Conservation (phyloP, 2,113 vertebrate species). For the Zosterops japonicus region DNA sequence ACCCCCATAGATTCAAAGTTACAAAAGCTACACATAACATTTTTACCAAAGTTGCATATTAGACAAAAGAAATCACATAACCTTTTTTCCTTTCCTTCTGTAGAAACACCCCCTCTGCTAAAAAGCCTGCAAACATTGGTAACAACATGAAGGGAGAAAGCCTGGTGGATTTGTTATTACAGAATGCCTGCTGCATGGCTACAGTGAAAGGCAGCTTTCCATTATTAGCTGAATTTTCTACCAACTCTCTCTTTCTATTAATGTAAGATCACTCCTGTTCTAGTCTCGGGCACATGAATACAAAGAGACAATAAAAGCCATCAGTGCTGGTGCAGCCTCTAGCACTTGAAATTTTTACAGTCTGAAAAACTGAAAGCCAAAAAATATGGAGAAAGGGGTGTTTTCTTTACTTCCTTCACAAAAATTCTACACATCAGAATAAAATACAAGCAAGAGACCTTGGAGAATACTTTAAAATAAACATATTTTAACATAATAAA, state of each 20-base stretch:
- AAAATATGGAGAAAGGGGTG: not conserved
- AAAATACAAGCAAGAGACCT: not conserved
- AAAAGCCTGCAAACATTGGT: not conserved
- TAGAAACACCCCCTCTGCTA: not conserved
- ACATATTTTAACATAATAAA: not conserved
- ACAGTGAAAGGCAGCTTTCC: not conserved
- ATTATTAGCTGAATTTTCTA: constrained; percentile 7
- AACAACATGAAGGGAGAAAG: not conserved
- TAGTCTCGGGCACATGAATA: not conserved
- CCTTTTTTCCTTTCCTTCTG: not conserved
- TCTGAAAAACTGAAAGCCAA: not conserved
- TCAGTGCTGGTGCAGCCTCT: not conserved
- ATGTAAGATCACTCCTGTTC: not conserved
- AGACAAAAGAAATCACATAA: not conserved
- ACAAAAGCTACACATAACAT: constrained; percentile 6
- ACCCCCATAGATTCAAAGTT: constrained; percentile 5
- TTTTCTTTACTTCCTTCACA: not conserved
- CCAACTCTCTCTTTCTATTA: not conserved
- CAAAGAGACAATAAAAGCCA: not conserved
- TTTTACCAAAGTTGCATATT: not conserved
- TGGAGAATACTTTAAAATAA: not conserved
- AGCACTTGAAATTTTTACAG: not conserved
- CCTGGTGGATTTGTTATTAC: not conserved
- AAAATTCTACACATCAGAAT: not conserved
- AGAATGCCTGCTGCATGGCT: not conserved